Conservation (phyloP, 2,888 invertebrate genomes). For the Dilophus febrilis region DNA sequence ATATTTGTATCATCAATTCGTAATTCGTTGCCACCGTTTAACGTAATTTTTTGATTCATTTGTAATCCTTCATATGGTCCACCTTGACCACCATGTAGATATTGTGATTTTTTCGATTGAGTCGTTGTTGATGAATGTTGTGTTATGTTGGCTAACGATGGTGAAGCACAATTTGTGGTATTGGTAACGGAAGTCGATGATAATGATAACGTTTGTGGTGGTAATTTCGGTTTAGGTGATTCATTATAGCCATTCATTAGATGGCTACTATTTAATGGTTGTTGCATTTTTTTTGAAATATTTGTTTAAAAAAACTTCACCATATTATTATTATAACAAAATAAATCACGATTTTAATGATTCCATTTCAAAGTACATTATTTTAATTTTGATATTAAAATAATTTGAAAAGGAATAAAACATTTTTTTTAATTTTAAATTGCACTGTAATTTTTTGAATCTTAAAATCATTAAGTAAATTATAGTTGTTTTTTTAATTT, state of each 20-base stretch:
- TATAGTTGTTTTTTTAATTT: neutral
- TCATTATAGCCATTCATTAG: slow-evolving; percentile 8
- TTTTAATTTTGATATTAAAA: too few species aligned
- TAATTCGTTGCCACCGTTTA: slow-evolving; percentile 15
- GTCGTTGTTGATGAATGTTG: neutral
- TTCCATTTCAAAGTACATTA: too few species aligned
- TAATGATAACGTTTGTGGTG: slow-evolving; percentile 21
- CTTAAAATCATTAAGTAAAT: neutral
- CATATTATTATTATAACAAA: too few species aligned
- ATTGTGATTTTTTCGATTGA: neutral
- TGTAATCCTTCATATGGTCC: slow-evolving; percentile 8
- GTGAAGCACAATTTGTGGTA: neutral
- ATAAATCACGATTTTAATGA: too few species aligned
- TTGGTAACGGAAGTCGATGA: slow-evolving; percentile 22
- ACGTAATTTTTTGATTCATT: slow-evolving; percentile 13
- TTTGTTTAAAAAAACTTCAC: too few species aligned
- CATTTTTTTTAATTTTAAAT: too few species aligned
- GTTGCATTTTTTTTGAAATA: slow-evolving; percentile 4
- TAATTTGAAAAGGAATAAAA: too few species aligned
- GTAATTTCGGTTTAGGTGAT: too few species aligned
- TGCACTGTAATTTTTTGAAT: neutral
- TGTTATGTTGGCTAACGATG: neutral
- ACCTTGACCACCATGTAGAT: slow-evolving; percentile 11
- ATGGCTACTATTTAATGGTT: slow-evolving; percentile 4
- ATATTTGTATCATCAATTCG: slow-evolving; percentile 15